Evolutionary conservation across 2,113 vertebrate genomes (phyloP).

Genomic region (Melanotaenia duboulayi): DNA sequence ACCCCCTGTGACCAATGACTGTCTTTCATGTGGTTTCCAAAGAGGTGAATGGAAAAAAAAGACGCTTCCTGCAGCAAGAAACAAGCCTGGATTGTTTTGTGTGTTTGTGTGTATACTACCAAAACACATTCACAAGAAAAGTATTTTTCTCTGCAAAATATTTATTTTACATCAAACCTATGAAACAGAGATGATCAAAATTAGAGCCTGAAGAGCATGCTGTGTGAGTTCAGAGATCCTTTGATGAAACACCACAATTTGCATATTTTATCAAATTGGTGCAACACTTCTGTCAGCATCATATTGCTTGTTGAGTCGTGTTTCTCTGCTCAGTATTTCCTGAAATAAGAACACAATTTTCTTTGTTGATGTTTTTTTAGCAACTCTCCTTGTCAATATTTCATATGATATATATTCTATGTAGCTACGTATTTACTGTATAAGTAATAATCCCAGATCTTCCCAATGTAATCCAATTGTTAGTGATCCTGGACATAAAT

Average conservation of each 20-base stretch:
- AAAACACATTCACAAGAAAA: neutral
- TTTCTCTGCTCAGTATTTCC: neutral
- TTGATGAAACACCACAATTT: neutral
- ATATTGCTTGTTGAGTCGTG: neutral
- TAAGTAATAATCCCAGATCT: no score
- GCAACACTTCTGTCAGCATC: neutral
- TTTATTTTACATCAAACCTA: slow-evolving; percentile 14
- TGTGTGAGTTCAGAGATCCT: slow-evolving; percentile 19
- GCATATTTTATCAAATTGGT: neutral
- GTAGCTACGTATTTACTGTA: no score
- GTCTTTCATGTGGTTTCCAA: slow-evolving; percentile 28
- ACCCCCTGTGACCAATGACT: slow-evolving; percentile 56
- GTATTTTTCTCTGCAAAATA: neutral
- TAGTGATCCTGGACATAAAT: no score
- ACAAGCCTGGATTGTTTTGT: neutral
- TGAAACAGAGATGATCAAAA: slow-evolving; percentile 20
- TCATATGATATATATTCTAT: no score
- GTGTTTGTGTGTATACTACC: neutral
- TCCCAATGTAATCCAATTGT: no score
- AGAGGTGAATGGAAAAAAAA: slow-evolving; percentile 9
- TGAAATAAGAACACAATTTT: neutral
- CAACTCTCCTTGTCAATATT: no score
- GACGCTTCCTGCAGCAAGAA: slow-evolving; percentile 5
- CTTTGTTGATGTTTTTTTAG: neutral
- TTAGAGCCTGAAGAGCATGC: neutral